phyloP scores from a whole-genome alignment of 2,113 vertebrate genomes.

The Chionis minor region DNA sequence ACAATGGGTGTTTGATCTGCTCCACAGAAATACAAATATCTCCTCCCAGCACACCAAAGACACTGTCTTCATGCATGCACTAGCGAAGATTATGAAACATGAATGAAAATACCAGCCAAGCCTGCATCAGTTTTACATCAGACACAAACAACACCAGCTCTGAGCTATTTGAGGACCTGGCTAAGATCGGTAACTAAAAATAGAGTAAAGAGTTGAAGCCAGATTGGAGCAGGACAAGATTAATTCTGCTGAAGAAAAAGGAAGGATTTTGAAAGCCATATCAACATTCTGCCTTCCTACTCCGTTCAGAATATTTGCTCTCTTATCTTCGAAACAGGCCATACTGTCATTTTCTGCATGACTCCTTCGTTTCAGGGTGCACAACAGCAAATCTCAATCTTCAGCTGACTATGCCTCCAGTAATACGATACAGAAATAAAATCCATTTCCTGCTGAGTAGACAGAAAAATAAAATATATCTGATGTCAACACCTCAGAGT shows the following conservation, averaged over 20 bases:
- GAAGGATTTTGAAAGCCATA: slow-evolving; percentile 4
- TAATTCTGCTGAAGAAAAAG: slow-evolving; percentile 27
- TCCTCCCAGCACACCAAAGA: background rate
- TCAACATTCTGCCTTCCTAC: background rate
- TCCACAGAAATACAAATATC: background rate
- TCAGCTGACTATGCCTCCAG: background rate
- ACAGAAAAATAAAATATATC: background rate
- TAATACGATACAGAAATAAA: slow-evolving; percentile 11
- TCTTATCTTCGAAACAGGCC: background rate
- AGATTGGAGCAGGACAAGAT: slow-evolving; percentile 40
- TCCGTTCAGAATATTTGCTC: background rate
- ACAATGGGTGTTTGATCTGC: background rate
- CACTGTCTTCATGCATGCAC: background rate
- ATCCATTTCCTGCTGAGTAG: slow-evolving; percentile 8
- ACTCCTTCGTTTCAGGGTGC: background rate
- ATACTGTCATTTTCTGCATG: background rate
- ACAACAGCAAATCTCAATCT: background rate
- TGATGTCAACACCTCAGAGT: slow-evolving; percentile 1
- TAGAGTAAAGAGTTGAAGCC: slow-evolving; percentile 29
- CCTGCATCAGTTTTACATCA: slow-evolving; percentile 53
- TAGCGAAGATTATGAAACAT: slow-evolving; percentile 41
- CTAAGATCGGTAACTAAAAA: slow-evolving; percentile 48
- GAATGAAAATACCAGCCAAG: slow-evolving; percentile 51
- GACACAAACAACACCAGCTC: slow-evolving; percentile 57
- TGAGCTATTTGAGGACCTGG: slow-evolving; percentile 52